Base-by-base conservation (phyloP, 2,113 vertebrate genomes). In the Anoura caudifer region DNA sequence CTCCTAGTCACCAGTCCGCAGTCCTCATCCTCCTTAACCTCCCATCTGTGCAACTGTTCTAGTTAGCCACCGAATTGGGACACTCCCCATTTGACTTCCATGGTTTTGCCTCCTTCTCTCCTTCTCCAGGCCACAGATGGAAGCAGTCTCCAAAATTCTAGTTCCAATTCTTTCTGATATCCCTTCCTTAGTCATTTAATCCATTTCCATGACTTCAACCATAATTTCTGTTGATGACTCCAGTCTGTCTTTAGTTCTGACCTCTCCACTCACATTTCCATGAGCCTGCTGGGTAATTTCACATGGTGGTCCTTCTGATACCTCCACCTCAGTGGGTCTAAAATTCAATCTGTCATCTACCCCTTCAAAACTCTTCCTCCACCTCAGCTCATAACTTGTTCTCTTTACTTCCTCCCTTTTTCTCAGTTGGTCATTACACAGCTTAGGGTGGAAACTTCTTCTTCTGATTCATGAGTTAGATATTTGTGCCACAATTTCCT, bases 221-320 rank as follows among this genome's bases (percentile, higher is more conserved):
- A 50, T 26, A 88, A 72, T 89, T 89, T 61, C 20, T 56, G 73
- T 24, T 31, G 31, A 77, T 47, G 95, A 92, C 24, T 67, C 65
- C 67, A 31, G 20, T 50, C 69, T 95, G 45, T 94, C 87, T 88
- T 52, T 24, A 73, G 26, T 91, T 91, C 43, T n/a, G 63, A 96
- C 38, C 17, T 88, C 22, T 88, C 82, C n/a, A 47, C 38, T 61
- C 2, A n/a, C 19, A 33, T 90, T 65, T 88, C 45, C 45, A n/a
- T 11, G 31, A 12, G 16, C 52, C 94, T 91, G 43, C 52, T 47
- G 50, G 47, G 8, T 84, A 70, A 87, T 81, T 96, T 84, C 56
- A 92, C 80, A 54, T 15, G 33, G 33, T 36, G 41, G 83, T 38
- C 47, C 19, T 90, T 47, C 65, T 20, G 52, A 69, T 13, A 45